Percentiles rank a stretch among this genome's conserved stretches.
phyloP scores from a whole-genome alignment of 2,888 invertebrate species.

The Nomada lathburiana region DNA sequence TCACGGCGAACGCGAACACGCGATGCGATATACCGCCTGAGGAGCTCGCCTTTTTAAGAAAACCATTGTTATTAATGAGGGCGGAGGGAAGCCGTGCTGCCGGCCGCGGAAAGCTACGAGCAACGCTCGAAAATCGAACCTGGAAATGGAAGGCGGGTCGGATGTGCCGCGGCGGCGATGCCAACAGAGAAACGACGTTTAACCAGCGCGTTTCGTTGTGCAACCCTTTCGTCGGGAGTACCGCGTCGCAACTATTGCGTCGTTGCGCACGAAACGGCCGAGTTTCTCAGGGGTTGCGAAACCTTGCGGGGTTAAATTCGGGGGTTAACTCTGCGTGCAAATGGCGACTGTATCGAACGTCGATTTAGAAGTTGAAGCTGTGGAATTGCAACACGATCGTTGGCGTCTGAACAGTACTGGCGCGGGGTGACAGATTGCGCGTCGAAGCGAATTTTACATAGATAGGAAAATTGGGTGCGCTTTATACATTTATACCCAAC shows the following conservation, averaged over 20 bases:
- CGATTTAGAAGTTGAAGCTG: too few relatives aligned
- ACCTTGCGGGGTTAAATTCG: too few relatives aligned
- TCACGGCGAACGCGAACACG: conserved; percentile 5
- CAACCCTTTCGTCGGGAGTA: neutral
- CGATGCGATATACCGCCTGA: conserved; percentile 27
- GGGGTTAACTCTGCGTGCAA: too few relatives aligned
- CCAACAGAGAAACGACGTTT: neutral
- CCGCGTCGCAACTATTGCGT: neutral
- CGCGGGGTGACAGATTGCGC: too few relatives aligned
- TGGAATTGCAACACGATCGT: too few relatives aligned
- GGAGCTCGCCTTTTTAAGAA: conserved; percentile 30
- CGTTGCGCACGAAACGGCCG: too few relatives aligned
- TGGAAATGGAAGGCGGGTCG: neutral
- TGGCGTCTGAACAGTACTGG: too few relatives aligned
- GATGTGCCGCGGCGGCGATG: neutral
- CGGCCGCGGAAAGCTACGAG: neutral
- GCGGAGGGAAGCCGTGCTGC: neutral
- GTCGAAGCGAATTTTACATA: too few relatives aligned
- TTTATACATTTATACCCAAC: too few relatives aligned
- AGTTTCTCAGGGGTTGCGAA: too few relatives aligned
- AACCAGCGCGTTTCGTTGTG: neutral
- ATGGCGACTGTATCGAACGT: too few relatives aligned
- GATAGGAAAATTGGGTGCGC: too few relatives aligned
- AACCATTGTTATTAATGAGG: conserved; percentile 38
- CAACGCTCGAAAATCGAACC: conserved; percentile 23